Base-by-base conservation (phyloP, 2,113 vertebrate genomes). In the Plotosus lineatus region DNA sequence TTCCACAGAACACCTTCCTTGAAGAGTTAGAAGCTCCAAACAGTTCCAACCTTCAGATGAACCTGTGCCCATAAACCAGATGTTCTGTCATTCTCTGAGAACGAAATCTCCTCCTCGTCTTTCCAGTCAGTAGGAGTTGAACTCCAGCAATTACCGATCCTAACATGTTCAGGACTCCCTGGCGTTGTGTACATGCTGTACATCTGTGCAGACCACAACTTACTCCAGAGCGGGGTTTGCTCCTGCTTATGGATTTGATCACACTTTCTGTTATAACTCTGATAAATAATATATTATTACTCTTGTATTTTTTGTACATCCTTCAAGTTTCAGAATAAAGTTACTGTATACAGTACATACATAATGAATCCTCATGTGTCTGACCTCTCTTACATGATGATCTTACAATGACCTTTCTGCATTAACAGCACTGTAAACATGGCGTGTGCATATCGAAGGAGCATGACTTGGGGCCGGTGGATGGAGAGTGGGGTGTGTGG, bases 401-500 rank as follows among this genome's bases (percentile, higher is more conserved):
- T 58, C 31, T 78, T n/a, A n/a, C n/a, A n/a, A n/a, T n/a, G n/a
- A n/a, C n/a, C 6, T 26, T 14, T 87, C 28, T 75, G 6, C 38
- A 0, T 56, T 11, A 6, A 40, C 92, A 99, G 98, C 95, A 98
- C 92, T 99, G 98, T 92, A 96, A 95, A 82, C 97, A 95, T 60
- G 98, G 98, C 83, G 87, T 93, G 85, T 99, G 98, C 19, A 94
- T 98, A 86, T 90, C 92, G 88, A 98, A 95, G 90, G 97, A 99
- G 86, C 92, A 92, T 0, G 95, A 97, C 72, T 83, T 87, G 0
- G 85, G 90, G 0, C 90, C 93, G 60, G 91, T 92, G 19, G 96
- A 98, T 0, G 98, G 98, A 66, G 94, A 96, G 0, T 99, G 98
- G 98, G 98, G 97, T 21, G 92, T 94, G 0, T 99, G 98, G 98